Percentiles rank a stretch among this genome's conserved stretches.
These are phyloP conservation scores for Cephus rjabovi DNA, from an alignment of 2,888 invertebrate genomes.

Conservation along the genomic window DNA sequence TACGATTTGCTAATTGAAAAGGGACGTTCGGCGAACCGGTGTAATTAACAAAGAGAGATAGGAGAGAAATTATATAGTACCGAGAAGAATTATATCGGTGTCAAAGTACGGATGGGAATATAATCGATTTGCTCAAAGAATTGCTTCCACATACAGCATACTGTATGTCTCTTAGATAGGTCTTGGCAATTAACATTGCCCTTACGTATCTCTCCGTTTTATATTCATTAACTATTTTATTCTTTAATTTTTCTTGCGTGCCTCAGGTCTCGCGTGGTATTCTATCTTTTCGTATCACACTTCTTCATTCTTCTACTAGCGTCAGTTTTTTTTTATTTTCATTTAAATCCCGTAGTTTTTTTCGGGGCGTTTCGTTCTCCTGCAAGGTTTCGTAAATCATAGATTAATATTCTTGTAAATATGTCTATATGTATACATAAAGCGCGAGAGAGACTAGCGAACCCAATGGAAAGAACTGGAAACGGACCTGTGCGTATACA, in stretches of 20 bases:
- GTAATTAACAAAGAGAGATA: background rate
- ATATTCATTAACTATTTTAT: background rate
- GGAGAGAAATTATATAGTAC: background rate
- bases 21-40: background rate
- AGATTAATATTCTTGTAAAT: background rate
- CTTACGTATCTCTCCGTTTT: background rate
- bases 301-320: background rate
- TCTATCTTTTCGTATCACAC: background rate
- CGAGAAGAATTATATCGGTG: background rate
- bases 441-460: slow-evolving; percentile 7
- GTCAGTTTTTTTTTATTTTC: background rate
- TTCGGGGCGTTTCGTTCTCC: background rate
- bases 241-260: background rate
- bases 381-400: background rate
- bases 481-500: background rate
- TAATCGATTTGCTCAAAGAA: slow-evolving; percentile 59
- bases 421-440: slow-evolving; percentile 15
- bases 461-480: slow-evolving; percentile 1
- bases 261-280: background rate
- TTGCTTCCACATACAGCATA: slow-evolving; percentile 50
- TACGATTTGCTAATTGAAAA: background rate
- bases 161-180: background rate
- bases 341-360: background rate
- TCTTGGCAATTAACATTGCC: background rate
- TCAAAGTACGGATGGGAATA: slow-evolving; percentile 28